Evolutionary conservation across 2,797 vertebrate genomes (phyloP).

Genomic region (Propithecus deckenii): DNA sequence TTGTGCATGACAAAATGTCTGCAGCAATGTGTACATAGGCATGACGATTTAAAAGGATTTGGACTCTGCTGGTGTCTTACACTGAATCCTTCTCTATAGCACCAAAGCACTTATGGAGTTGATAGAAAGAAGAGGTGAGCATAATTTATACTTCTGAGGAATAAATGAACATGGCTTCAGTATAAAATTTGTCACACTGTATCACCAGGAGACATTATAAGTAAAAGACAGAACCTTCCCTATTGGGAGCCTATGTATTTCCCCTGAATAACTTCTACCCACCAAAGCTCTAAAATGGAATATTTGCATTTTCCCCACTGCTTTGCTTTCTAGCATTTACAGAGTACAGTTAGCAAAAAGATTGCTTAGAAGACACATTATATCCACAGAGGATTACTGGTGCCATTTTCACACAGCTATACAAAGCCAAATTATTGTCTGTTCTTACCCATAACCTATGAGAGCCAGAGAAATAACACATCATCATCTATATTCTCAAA

Average conservation of each 20-base stretch:
- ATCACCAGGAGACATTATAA: neutral
- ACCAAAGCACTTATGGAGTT: neutral
- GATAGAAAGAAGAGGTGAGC: neutral
- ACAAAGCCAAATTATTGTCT: neutral
- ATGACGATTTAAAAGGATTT: neutral
- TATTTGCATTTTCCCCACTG: slow-evolving; percentile 39
- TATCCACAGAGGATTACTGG: neutral
- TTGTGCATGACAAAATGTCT: slow-evolving; percentile 24
- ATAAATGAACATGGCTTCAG: slow-evolving; percentile 7
- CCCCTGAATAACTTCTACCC: neutral
- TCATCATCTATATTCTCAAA: neutral
- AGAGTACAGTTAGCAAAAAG: slow-evolving; percentile 19
- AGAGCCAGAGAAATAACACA: slow-evolving; percentile 11
- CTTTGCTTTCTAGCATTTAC: slow-evolving; percentile 49
- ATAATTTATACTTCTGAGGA: slow-evolving; percentile 45
- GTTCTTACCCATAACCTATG: neutral
- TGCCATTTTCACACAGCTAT: neutral
- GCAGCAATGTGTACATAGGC: neutral
- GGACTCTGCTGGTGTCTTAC: neutral
- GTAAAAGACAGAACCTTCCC: slow-evolving; percentile 35
- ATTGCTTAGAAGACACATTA: neutral
- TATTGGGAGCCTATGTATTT: neutral
- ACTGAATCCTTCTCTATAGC: neutral
- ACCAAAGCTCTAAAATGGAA: neutral
- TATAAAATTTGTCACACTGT: neutral